Base-by-base conservation (phyloP, 2,888 invertebrate species). In the Tetranychus truncatus region DNA sequence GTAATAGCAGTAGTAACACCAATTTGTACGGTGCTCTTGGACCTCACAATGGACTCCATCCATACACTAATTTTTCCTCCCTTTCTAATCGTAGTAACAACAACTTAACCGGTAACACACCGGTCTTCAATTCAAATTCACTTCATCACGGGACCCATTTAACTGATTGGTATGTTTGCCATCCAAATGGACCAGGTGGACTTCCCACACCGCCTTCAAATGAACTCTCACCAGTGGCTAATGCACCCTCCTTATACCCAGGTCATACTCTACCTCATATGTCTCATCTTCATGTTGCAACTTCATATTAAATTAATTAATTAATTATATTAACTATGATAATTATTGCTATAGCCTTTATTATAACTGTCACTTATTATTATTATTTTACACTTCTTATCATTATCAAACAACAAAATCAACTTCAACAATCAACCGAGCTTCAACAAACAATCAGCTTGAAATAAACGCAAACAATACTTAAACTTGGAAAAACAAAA, bases 141-240 rank as follows among this genome's bases (percentile, higher is more conserved):
- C 55, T 15, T 55, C 55, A 55, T 55, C 80, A 79, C 81, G 87
- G 79, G 80, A 85, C 89, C n/a, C 88, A 90, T 82, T 82, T 89
- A 78, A 86, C 87, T 80, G 91, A 91, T 79, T 89, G 91, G 87
- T 91, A 91, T 83, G 89, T 91, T 75, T 90, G 91, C 80, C 91
- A 91, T 82, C 84, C 83, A 77, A 55, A 55, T 15, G 55, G 55
- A 55, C 82, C 84, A 74, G 82, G 81, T 3, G 83, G 84, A 7
- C 88, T 89, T 84, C 86, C 86, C 76, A 86, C 87, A 79, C 87
- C 88, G 9, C 85, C 88, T 72, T 85, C 87, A 75, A 89, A 89
- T 77, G 88, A 89, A 80, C 88, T 89, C 65, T 86, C 89, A 76
- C 86, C 86, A 74, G 74, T 15, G 55, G 55, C 55, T 55, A 15